A percentile compares a stretch with the other conserved stretches of the same genome.
These are phyloP conservation scores for Phoxinus dragarum DNA, from an alignment of 2,797 vertebrate species.

Conservation along the genomic window DNA sequence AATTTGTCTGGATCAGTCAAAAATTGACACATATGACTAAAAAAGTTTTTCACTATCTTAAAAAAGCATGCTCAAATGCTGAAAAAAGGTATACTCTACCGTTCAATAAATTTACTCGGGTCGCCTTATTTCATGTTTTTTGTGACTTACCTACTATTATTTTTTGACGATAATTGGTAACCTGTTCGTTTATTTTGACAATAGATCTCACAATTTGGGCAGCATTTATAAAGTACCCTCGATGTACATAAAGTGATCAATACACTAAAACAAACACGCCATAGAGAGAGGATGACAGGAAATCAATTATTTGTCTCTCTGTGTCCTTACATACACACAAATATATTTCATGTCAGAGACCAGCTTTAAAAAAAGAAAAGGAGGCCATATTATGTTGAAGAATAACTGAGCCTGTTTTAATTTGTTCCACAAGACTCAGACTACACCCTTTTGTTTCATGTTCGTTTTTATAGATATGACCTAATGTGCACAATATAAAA, in stretches of 20 bases:
- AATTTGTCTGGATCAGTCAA: not conserved
- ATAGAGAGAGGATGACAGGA: slow-evolving; percentile 16
- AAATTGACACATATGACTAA: not conserved
- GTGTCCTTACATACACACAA: not conserved
- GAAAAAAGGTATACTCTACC: not conserved
- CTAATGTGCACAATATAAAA: slow-evolving; percentile 72
- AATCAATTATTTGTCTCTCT: not conserved
- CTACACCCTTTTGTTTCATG: slow-evolving; percentile 75
- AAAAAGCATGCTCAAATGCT: not conserved
- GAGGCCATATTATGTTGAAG: slow-evolving; percentile 50
- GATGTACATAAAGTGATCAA: not conserved
- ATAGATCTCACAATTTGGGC: not conserved
- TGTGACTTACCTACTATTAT: not conserved
- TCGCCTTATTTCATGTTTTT: not conserved
- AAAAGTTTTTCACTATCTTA: not conserved
- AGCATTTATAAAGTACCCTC: not conserved
- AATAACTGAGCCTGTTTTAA: slow-evolving; percentile 71
- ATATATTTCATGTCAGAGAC: slow-evolving; percentile 37
- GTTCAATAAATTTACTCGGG: too few relatives aligned
- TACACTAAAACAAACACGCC: slow-evolving; percentile 1
- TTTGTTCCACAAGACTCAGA: slow-evolving; percentile 75
- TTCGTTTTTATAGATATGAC: slow-evolving; percentile 74
- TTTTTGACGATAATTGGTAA: not conserved
- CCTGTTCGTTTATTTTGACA: not conserved
- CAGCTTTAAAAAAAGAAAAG: not conserved